These are phyloP conservation scores for Halictus quadricinctus DNA, from an alignment of 2,888 invertebrate genomes.

Conservation along the genomic window DNA sequence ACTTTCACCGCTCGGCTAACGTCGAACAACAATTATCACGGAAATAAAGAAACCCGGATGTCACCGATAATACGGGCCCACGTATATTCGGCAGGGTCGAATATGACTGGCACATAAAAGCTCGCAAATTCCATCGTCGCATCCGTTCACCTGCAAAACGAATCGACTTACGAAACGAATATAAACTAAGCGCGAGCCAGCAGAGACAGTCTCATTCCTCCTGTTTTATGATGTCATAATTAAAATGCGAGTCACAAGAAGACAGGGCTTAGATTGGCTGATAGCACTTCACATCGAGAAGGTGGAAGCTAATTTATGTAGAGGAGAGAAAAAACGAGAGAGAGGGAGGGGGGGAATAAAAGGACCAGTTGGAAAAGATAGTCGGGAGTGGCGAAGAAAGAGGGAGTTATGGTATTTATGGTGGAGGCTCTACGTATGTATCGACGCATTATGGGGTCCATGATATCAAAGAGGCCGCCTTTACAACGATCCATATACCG, in stretches of 20 bases:
- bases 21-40: too few relatives aligned
- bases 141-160: slow-evolving; percentile 12
- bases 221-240: slow-evolving; percentile 70
- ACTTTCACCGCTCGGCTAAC: too few relatives aligned
- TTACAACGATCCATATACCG: slow-evolving; percentile 77
- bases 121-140: not conserved
- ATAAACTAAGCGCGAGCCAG: slow-evolving; percentile 29
- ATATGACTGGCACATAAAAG: not conserved
- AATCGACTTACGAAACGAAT: slow-evolving; percentile 25
- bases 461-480: slow-evolving; percentile 79
- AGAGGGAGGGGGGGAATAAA: slow-evolving; percentile 4
- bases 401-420: slow-evolving; percentile 76
- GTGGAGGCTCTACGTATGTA: slow-evolving; percentile 70
- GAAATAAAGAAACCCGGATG: too few relatives aligned
- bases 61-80: too few relatives aligned
- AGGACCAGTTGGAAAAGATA: slow-evolving; percentile 29
- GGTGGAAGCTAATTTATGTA: slow-evolving; percentile 67
- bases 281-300: slow-evolving; percentile 58
- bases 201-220: slow-evolving; percentile 54
- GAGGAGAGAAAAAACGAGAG: slow-evolving; percentile 54
- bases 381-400: slow-evolving; percentile 44
- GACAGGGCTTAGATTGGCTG: slow-evolving; percentile 53
- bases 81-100: too few relatives aligned
- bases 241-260: slow-evolving; percentile 61
- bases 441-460: slow-evolving; percentile 68